Base-by-base conservation (phyloP, 2,888 invertebrate genomes). In the Orchesellides sinensis region DNA sequence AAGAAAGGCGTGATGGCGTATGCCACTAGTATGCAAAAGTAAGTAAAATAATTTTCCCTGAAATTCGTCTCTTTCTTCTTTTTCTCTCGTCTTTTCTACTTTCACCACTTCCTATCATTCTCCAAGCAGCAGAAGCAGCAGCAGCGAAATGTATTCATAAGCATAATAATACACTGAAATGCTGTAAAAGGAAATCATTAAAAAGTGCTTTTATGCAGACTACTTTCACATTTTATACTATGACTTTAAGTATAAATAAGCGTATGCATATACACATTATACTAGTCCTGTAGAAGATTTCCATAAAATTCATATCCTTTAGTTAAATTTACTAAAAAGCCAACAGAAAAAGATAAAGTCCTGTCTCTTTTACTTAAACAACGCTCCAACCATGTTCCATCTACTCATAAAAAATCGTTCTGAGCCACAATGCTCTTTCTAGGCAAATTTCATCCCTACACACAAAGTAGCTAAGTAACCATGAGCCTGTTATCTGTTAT, bases 131-230 rank as follows among this genome's bases (percentile, higher is more conserved):
- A n/a, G n/a, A n/a, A n/a, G n/a, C n/a, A n/a, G n/a, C 17, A 45
- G 49, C 21, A 49, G 27, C 68, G 19, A 73, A 70, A 73, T 73
- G 45, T 73, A 73, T 73, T 73, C 72, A 61, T 45, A 47, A 47
- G 59, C 59, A 32, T 29, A 29, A 54, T 29, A 40, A 25, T 32
- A 32, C 19, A 32, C 19, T 25, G 54, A 73, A 32, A 59, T 45
- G 70, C 8, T 61, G 59, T 23, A 59, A 73, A 45, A 65, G 73
- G 61, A 73, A 73, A 73, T 73, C 61, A 49, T 73, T 73, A 49
- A 73, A 73, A 73, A 72, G 61, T 45, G 45, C 25, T 27, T 59
- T 59, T 56, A 12, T 27, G 25, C 27, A 56, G 56, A 32, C 14
- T 17, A 6, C 59, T 56, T 56, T 56, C 56, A 10, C 56, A n/a